phyloP scores from a whole-genome alignment of 2,113 vertebrate genomes.

The Vidua chalybeata region DNA sequence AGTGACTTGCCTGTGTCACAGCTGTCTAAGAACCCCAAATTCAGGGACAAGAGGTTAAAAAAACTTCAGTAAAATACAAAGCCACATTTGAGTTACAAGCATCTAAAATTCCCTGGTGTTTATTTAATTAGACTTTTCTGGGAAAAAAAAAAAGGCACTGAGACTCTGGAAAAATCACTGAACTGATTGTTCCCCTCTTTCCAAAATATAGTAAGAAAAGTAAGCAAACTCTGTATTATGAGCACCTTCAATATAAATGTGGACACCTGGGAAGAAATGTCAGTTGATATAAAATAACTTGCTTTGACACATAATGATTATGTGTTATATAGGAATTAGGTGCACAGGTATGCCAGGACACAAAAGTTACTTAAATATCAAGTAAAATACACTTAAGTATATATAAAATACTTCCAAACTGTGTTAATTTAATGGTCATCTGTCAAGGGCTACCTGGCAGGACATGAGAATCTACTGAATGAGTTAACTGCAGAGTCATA shows the following conservation, averaged over 20 bases:
- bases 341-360: background rate
- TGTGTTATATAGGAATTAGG: background rate
- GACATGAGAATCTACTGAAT: background rate
- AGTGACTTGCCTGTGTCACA: background rate
- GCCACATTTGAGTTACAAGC: background rate
- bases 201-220: background rate
- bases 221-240: background rate
- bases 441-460: constrained; percentile 12
- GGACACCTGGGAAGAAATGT: background rate
- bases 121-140: background rate
- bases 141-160: background rate
- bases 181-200: background rate
- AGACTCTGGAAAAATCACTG: background rate
- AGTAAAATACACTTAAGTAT: background rate
- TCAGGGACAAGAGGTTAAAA: background rate
- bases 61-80: background rate
- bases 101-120: background rate
- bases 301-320: background rate
- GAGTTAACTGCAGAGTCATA: constrained; percentile 8
- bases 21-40: background rate
- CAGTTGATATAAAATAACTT: background rate
- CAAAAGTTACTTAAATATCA: background rate
- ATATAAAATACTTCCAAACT: background rate
- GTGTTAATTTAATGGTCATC: constrained; percentile 1
- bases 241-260: background rate